A percentile compares a stretch with the other conserved stretches of the same genome.
phyloP scores from a whole-genome alignment of 2,888 invertebrate species.

The Eremobia ochroleuca region DNA sequence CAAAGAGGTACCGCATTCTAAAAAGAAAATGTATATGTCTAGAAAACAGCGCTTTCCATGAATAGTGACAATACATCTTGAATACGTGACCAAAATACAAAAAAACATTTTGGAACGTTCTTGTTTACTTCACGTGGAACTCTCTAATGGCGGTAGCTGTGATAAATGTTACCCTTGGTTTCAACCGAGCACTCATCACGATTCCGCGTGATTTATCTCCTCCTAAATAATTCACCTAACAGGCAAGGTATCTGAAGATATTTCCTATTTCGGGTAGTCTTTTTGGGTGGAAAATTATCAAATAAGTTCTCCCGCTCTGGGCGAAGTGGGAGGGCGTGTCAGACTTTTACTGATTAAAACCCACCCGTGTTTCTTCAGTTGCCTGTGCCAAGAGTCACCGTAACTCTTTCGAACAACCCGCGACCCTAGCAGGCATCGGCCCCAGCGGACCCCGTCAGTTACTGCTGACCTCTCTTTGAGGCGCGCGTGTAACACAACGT shows the following conservation, averaged over 20 bases:
- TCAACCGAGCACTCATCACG: slow-evolving; percentile 40
- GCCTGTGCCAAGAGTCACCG: too few species aligned
- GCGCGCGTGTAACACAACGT: too few species aligned
- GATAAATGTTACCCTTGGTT: slow-evolving; percentile 43
- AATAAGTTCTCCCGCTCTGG: too few species aligned
- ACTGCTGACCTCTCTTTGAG: too few species aligned
- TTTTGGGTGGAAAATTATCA: too few species aligned
- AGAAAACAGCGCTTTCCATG: background rate
- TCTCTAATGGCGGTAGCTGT: slow-evolving; percentile 1
- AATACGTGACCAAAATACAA: background rate
- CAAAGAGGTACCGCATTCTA: too few species aligned
- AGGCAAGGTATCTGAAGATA: background rate
- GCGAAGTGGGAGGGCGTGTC: too few species aligned
- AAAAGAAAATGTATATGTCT: background rate
- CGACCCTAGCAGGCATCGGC: too few species aligned
- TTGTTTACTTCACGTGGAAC: slow-evolving; percentile 20
- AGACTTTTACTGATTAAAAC: too few species aligned
- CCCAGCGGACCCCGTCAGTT: too few species aligned
- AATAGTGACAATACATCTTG: background rate
- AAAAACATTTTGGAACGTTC: slow-evolving; percentile 4
- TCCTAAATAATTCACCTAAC: slow-evolving; percentile 46
- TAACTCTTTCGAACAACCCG: too few species aligned
- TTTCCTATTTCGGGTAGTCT: slow-evolving; percentile 7
- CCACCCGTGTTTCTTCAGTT: too few species aligned
- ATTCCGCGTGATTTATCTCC: slow-evolving; percentile 52